phyloP scores from a whole-genome alignment of 2,888 invertebrate species.

The Ectropis crepuscularia region DNA sequence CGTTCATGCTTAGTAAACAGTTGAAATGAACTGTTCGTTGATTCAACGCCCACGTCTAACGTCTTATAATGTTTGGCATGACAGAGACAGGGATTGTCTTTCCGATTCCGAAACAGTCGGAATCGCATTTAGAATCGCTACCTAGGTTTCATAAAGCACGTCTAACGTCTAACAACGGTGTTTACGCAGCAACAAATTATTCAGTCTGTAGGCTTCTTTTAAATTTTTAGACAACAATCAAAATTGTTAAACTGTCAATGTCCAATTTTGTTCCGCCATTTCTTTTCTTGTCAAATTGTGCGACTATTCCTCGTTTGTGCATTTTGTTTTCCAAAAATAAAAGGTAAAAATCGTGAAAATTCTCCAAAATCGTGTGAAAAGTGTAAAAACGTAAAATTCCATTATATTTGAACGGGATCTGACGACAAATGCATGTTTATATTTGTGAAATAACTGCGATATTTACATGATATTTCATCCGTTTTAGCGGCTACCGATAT shows the following conservation, averaged over 20 bases:
- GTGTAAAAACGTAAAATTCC: not conserved
- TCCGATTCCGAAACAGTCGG: no score
- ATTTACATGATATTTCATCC: slow-evolving; percentile 14
- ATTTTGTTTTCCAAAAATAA: slow-evolving; percentile 37
- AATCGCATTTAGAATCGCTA: no score
- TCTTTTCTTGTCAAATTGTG: slow-evolving; percentile 49
- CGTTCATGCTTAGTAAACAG: no score
- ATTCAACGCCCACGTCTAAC: no score
- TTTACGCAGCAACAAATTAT: no score
- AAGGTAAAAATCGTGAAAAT: slow-evolving; percentile 64
- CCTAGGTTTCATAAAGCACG: no score
- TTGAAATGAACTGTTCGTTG: no score
- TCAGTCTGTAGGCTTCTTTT: no score
- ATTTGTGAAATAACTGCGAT: slow-evolving; percentile 13
- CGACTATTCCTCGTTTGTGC: slow-evolving; percentile 44
- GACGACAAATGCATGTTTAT: slow-evolving; percentile 27
- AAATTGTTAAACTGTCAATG: not conserved
- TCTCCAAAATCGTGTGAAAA: slow-evolving; percentile 49
- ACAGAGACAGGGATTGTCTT: no score
- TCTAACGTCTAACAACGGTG: no score
- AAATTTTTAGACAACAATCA: not conserved
- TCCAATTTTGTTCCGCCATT: slow-evolving; percentile 22
- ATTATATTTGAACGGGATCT: slow-evolving; percentile 32
- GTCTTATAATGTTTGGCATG: no score
- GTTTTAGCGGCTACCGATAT: slow-evolving; percentile 16